Evolutionary conservation across 2,888 invertebrate species (phyloP).

Genomic region (Molorchus minor): DNA sequence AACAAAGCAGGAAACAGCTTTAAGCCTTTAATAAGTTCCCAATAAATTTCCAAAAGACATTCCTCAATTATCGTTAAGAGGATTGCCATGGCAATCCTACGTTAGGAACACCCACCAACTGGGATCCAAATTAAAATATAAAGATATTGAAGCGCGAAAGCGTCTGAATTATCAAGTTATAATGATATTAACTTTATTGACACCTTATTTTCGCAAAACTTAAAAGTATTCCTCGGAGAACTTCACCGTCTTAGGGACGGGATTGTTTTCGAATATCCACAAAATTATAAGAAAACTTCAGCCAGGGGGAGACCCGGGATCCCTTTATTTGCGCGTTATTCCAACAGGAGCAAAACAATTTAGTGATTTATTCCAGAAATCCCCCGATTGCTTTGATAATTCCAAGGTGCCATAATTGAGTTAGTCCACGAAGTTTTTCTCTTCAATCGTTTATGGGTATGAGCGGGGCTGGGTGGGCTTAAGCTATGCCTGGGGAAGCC

Average conservation of each 20-base stretch:
- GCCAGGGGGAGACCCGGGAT: constrained; percentile 24
- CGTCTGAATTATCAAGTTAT: constrained; percentile 27
- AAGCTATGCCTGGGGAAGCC: too few relatives aligned
- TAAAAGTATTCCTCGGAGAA: constrained; percentile 22
- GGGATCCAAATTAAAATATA: constrained; percentile 27
- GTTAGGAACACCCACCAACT: constrained; percentile 4
- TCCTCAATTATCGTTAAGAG: too few relatives aligned
- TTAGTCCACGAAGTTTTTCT: constrained; percentile 41
- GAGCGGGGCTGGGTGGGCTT: not conserved
- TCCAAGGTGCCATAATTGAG: constrained; percentile 46
- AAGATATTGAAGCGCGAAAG: constrained; percentile 15
- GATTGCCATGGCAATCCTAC: too few relatives aligned
- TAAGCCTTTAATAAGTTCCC: too few relatives aligned
- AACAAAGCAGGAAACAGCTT: too few relatives aligned
- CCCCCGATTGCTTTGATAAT: constrained; percentile 41
- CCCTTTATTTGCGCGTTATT: constrained; percentile 37
- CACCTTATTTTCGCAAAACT: constrained; percentile 35
- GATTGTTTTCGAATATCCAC: constrained; percentile 31
- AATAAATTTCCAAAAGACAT: too few relatives aligned
- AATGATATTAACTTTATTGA: constrained; percentile 36
- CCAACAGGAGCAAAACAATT: constrained; percentile 40
- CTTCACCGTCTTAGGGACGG: constrained; percentile 1
- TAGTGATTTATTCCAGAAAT: constrained; percentile 44
- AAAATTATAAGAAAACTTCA: constrained; percentile 36
- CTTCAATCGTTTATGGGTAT: constrained; percentile 35